Evolutionary conservation across 2,888 invertebrate species (phyloP), one percentile per base, ranked within the genome.

Genomic region (Rambutsinella grinnellia): DNA sequence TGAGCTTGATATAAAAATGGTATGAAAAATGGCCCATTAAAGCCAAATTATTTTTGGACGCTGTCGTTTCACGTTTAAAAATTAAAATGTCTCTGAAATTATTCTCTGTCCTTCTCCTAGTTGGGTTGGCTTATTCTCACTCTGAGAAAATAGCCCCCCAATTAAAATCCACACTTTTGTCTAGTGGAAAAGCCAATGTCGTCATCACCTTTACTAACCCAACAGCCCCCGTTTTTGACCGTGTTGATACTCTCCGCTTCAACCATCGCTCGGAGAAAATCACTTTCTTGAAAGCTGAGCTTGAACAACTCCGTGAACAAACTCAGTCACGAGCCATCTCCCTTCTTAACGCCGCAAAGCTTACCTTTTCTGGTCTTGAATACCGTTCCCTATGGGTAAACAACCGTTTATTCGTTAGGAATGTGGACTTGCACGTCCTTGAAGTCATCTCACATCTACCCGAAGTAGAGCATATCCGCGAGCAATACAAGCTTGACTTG

Each of bases 361-460:
- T 44, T 1, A 2, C 0, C 15, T 21, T 8, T 26, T n/a, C n/a
- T n/a, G n/a, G 28, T 21, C 23, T 17, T 15, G n/a, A 44, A 62
- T 61, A n/a, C 46, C 3, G 36, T 1, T 53, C 58, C 10, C 72
- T 65, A 60, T 78, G 78, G 78, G 47, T 74, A 15, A 69, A 21
- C 63, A 78, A 78, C 54, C 47, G 21, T 24, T 53, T 78, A 27
- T 36, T 53, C 23, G 23, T 75, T 28, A n/a, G 27, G 8, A 19
- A 61, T 46, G 69, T 27, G 61, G 17, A 8, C 23, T 63, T 36
- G 15, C 44, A 63, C 5, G 62, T 75, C 24, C 8, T 15, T 8
- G 47, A 61, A 23, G 24, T 68, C 61, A 63, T 13, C 63, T 26
- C 19, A n/a, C 24, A 51, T 2, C 27, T n/a, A n/a, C 49, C 13